Percentiles rank a stretch among this genome's conserved stretches.
Conservation (phyloP, 2,797 vertebrate species). For the Urocyon cinereoargenteus region DNA sequence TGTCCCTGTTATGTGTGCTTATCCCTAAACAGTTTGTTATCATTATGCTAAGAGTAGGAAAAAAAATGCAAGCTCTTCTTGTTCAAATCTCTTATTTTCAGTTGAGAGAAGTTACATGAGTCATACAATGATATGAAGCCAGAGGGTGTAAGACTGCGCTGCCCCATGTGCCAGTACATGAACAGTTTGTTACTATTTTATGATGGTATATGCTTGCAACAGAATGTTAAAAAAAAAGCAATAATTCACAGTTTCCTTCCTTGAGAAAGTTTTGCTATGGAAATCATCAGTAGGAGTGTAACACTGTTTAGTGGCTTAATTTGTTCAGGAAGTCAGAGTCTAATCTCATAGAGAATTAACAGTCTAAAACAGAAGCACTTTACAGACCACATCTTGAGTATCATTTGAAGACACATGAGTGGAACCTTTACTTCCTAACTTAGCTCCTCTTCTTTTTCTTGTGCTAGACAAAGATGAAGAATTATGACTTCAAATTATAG, state of each 20-base stretch:
- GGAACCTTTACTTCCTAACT: neutral
- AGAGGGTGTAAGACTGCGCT: no score
- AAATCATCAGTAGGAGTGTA: neutral
- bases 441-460: neutral
- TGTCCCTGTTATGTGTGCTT: neutral
- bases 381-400: neutral
- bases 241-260: neutral
- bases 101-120: neutral
- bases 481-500: neutral
- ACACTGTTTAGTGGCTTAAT: neutral
- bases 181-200: neutral
- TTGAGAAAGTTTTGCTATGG: neutral
- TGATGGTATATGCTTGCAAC: neutral
- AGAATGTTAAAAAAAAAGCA: neutral
- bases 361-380: neutral
- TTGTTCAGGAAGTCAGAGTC: neutral
- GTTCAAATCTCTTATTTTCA: neutral
- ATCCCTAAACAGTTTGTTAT: neutral
- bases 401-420: neutral
- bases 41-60: neutral
- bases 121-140: neutral
- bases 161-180: fast-evolving
- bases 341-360: neutral
- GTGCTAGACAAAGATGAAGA: neutral
- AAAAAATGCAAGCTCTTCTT: neutral